These are phyloP conservation scores for Anhinga rufa DNA, from an alignment of 2,113 vertebrate species.

Conservation along the genomic window DNA sequence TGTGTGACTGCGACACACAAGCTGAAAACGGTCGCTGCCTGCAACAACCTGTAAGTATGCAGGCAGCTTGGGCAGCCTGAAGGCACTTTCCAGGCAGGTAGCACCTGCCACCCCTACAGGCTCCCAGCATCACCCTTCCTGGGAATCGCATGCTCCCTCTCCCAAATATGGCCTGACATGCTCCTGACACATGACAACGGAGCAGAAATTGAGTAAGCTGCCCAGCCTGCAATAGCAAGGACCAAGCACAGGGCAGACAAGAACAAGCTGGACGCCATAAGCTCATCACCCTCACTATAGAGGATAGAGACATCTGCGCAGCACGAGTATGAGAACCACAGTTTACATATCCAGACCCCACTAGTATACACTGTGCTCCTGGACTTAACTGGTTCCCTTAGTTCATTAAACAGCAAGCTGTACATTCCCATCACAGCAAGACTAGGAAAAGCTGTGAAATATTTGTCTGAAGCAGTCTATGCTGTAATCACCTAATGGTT, in stretches of 20 bases:
- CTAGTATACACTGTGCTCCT: background rate
- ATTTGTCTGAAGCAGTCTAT: background rate
- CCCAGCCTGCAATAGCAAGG: rapidly evolving
- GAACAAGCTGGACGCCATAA: background rate
- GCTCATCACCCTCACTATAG: no score
- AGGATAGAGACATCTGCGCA: rapidly evolving
- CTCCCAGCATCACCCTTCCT: background rate
- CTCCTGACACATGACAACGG: rapidly evolving
- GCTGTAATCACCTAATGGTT: no score
- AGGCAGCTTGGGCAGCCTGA: rapidly evolving
- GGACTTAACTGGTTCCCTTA: background rate
- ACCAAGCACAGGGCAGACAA: rapidly evolving
- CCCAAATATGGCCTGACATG: rapidly evolving
- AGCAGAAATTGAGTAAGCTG: rapidly evolving
- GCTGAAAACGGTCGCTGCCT: rapidly evolving
- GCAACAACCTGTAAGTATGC: background rate
- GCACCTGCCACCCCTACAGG: rapidly evolving
- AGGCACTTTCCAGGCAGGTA: background rate
- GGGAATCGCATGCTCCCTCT: background rate
- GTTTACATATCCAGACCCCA: background rate
- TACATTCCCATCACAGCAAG: background rate
- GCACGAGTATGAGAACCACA: background rate
- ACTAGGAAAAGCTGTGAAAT: background rate
- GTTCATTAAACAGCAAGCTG: background rate
- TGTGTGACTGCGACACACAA: background rate